Base-by-base conservation (phyloP, 2,888 invertebrate species). In the Diadegma fenestrale region DNA sequence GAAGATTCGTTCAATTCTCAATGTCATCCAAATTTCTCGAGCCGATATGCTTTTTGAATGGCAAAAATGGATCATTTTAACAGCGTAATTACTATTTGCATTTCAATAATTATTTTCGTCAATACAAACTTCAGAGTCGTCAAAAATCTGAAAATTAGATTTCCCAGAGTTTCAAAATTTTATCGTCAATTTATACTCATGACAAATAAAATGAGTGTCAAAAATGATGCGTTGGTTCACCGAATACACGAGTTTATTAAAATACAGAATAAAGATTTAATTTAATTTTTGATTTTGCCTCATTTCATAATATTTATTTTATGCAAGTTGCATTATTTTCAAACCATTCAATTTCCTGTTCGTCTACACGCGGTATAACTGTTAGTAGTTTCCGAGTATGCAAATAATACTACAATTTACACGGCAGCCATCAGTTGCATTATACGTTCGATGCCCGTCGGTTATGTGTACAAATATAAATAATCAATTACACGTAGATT, bases 401-500 rank as follows among this genome's bases (percentile, higher is more conserved):
- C 80, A 85, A 85, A 85, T 85, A 72, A 66, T 82, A 85, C 82
- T 33, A 33, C 33, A 77, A 85, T 82, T 85, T 85, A 82, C 76
- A 81, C 43, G 51, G 26, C 66, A 64, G 66, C 63, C 81, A 78
- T 78, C 78, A 81, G 78, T 64, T 78, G 69, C 37, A 33, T 48
- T 54, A 58, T 58, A 58, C 66, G 37, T 73, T 66, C 61, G 26
- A 64, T 85, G 85, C 85, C 85, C 82, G 71, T 80, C 45, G 80
- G 82, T 80, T 82, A 85, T 82, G 71, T 82, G 51, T 77, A 75
- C 85, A 85, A 85, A 77, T 82, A 85, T 85, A 82, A 85, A 85
- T 85, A 85, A 85, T 85, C 85, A 85, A 85, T 85, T 85, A 85
- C 72, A 80, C 66, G 61, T 61, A 72, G 80, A 76, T 82, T 45